Evolutionary conservation across 2,888 invertebrate genomes (phyloP), one percentile per base, ranked within the genome.

Genomic region (Drosophila mettleri): DNA sequence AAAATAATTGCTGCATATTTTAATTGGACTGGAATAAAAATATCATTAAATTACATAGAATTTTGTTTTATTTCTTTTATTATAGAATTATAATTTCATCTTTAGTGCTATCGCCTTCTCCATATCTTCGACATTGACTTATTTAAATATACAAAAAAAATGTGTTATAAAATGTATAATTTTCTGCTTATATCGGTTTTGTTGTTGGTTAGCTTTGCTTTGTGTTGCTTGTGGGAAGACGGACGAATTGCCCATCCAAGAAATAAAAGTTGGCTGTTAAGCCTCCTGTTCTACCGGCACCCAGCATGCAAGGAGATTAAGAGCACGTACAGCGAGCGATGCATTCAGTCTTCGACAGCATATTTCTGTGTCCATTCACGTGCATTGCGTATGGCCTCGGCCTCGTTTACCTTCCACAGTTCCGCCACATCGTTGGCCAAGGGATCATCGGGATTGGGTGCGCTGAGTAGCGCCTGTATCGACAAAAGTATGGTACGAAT

Each of bases 361-460:
- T 97, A 97, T 94, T 96, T 95, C 92, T 96, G 95, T 92, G 97
- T 97, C 97, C 97, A 97, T 92, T 97, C 97, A 94, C 96, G 96
- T 90, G 97, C 97, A 93, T 96, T 96, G 91, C 96, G 94, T 92
- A 99, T 98, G 86, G 99, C 99, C 93, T 98, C 97, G 80, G 94
- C 96, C 94, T 99, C 98, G 93, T 99, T 98, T 86, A 96, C 95
- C 94, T 99, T 99, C 99, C 99, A 99, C 91, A 98, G 95, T 93
- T 98, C 98, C 57, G 99, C 99, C 89, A 99, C 98, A 93, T 98
- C 98, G 93, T 98, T 98, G 69, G 97, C 98, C 91, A 98, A 93
- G 59, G 98, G 98, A 93, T 99, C 98, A 93, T 99, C 99, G 5
- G 99, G 99, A 93, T 99, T 99, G 46, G 99, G 99, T 83, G 98